phyloP scores from a whole-genome alignment of 1,140 invertebrate species.

The Xylocopa sonorina region DNA sequence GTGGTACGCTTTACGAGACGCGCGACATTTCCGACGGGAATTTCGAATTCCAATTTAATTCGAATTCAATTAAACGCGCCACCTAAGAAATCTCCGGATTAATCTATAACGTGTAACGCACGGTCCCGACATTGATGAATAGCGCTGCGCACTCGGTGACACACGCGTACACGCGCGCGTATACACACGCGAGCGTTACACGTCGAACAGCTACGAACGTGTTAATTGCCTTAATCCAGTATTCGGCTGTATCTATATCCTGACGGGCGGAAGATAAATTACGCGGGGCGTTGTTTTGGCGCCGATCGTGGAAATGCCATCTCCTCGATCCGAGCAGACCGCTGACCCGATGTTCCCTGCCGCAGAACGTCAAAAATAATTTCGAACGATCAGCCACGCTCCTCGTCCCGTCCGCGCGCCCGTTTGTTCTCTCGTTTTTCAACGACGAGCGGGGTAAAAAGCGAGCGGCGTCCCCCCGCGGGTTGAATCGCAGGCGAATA shows the following conservation, averaged over 20 bases:
- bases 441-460: background rate
- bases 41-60: background rate
- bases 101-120: constrained; percentile 23
- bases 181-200: background rate
- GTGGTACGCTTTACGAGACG: background rate
- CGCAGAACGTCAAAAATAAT: constrained; percentile 31
- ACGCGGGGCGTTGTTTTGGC: constrained; percentile 20
- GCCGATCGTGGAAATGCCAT: constrained; percentile 35
- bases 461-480: background rate
- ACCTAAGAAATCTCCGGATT: constrained; percentile 14
- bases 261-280: constrained; percentile 45
- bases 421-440: background rate
- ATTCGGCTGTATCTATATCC: constrained; percentile 48
- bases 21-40: background rate
- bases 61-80: background rate
- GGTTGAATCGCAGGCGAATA: background rate
- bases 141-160: constrained; percentile 4
- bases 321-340: constrained; percentile 3
- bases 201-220: constrained; percentile 16
- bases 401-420: background rate
- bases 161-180: background rate
- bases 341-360: background rate
- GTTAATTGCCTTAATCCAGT: constrained; percentile 53
- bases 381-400: background rate
- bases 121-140: constrained; percentile 35